A percentile compares a stretch with the other conserved stretches of the same genome.
Evolutionary conservation across 1,140 invertebrate genomes (phyloP).

Genomic region (Spodoptera litura): DNA sequence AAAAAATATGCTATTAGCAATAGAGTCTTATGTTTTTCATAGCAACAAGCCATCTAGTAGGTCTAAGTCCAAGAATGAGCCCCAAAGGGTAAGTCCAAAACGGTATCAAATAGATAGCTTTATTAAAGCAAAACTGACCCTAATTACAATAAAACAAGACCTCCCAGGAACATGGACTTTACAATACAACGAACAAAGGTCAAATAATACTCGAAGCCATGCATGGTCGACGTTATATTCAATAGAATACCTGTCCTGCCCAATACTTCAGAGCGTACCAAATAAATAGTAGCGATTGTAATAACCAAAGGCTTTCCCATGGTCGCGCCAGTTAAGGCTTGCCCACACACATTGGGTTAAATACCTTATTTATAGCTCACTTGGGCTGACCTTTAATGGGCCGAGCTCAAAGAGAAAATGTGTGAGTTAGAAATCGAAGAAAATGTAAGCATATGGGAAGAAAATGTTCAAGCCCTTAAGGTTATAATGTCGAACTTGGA

Average conservation of each 20-base stretch:
- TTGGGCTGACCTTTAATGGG: conserved; percentile 70
- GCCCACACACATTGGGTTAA: conserved; percentile 78
- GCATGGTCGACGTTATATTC: conserved; percentile 38
- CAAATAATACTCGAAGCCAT: conserved; percentile 38
- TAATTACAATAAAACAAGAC: conserved; percentile 47
- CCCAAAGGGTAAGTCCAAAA: conserved; percentile 19
- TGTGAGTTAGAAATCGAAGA: conserved; percentile 43
- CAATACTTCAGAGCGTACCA: conserved; percentile 48
- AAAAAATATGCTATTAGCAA: too few species aligned
- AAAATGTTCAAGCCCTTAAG: neutral
- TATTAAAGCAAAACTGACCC: conserved; percentile 15
- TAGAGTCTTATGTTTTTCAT: neutral
- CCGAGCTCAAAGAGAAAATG: conserved; percentile 36
- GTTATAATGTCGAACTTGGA: neutral
- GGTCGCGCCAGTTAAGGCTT: conserved; percentile 62
- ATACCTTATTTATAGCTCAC: conserved; percentile 76
- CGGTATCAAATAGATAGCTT: conserved; percentile 28
- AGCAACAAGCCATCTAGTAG: neutral
- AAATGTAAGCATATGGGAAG: conserved; percentile 12
- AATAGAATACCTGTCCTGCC: conserved; percentile 37
- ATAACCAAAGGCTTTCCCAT: conserved; percentile 64
- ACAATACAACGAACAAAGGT: conserved; percentile 37
- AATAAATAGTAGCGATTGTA: conserved; percentile 66
- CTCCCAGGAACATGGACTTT: conserved; percentile 36
- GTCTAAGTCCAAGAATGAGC: neutral